Percentiles rank a stretch among this genome's conserved stretches.
These are phyloP conservation scores for Margarornis squamiger DNA, from an alignment of 2,797 vertebrate genomes.

Conservation along the genomic window DNA sequence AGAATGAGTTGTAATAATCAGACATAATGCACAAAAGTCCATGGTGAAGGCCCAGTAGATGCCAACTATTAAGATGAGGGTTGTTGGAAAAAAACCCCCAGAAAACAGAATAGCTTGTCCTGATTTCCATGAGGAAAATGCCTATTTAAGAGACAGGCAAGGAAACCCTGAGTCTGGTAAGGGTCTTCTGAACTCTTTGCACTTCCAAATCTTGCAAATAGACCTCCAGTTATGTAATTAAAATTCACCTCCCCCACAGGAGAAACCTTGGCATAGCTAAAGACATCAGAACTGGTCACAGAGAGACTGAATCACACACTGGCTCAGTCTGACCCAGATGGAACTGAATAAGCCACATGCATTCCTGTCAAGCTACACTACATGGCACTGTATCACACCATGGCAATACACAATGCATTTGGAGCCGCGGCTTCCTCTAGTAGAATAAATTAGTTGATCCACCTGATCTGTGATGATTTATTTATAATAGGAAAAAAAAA, in stretches of 20 bases:
- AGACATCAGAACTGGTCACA: background rate
- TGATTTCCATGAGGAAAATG: background rate
- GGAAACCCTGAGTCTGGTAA: background rate
- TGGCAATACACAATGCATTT: background rate
- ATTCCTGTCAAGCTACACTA: background rate
- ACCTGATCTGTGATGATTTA: background rate
- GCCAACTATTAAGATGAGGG: background rate
- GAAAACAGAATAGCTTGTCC: background rate
- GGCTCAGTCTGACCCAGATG: background rate
- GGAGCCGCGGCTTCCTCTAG: background rate
- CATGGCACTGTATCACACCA: background rate
- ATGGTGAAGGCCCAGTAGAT: background rate
- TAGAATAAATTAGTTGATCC: background rate
- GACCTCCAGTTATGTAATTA: background rate
- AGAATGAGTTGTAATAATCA: background rate
- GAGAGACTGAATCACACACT: background rate
- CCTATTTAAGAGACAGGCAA: background rate
- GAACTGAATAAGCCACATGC: background rate
- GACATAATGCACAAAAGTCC: background rate
- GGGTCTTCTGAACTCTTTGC: background rate
- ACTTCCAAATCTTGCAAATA: background rate
- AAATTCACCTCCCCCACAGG: background rate
- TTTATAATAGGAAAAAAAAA: background rate
- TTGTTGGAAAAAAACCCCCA: background rate
- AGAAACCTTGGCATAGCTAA: background rate